Conservation (phyloP, 2,113 vertebrate species). For the Vimba vimba region DNA sequence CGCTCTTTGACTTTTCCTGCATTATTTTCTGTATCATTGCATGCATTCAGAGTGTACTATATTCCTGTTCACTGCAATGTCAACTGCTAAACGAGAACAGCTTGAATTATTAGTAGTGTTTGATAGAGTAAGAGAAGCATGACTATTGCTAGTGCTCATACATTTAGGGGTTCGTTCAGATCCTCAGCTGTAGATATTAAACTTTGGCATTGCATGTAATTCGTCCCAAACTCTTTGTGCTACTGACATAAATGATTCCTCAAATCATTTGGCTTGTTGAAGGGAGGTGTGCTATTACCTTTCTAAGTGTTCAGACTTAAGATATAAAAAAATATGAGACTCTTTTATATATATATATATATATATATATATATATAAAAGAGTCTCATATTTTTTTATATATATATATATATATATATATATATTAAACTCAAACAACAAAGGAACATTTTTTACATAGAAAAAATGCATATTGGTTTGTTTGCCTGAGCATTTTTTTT, state of each 20-base stretch:
- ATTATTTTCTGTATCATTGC: slow-evolving; percentile 8
- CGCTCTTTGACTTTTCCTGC: slow-evolving; percentile 1
- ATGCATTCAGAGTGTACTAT: slow-evolving; percentile 2
- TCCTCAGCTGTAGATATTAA: neutral
- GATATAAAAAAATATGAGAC: neutral
- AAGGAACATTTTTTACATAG: neutral
- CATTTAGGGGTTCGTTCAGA: neutral
- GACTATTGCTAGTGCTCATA: neutral
- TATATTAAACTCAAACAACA: neutral
- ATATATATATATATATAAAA: too few species aligned
- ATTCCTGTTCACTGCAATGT: neutral
- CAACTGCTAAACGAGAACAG: neutral
- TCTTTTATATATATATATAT: too few species aligned
- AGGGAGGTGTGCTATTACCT: neutral
- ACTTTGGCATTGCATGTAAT: neutral
- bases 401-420: too few species aligned
- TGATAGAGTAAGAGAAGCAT: neutral
- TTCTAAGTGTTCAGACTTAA: neutral
- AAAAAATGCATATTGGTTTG: neutral
- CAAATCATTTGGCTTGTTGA: neutral
- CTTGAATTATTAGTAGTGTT: neutral
- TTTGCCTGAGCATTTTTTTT: neutral
- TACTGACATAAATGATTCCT: neutral
- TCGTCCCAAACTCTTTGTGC: neutral
- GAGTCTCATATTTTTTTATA: too few species aligned